These are phyloP conservation scores for Antitype chi DNA, from an alignment of 2,888 invertebrate species.

Conservation along the genomic window DNA sequence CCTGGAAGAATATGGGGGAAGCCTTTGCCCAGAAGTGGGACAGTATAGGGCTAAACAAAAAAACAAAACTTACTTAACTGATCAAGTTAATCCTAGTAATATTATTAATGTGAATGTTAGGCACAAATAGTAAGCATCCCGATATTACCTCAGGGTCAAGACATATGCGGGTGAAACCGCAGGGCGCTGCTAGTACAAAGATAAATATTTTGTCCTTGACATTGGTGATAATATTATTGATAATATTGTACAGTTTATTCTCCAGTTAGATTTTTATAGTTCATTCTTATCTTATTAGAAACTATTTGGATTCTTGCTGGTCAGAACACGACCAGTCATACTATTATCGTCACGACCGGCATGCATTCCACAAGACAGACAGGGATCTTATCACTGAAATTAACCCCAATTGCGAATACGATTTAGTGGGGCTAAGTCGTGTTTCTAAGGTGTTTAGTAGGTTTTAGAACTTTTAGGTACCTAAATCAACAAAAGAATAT, in stretches of 20 bases:
- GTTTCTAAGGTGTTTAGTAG: not conserved
- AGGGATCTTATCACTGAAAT: not conserved
- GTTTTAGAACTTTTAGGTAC: not conserved
- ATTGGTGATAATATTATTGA: not conserved
- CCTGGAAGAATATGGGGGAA: too few species aligned
- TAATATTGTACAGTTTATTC: not conserved
- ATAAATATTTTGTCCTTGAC: conserved; percentile 25
- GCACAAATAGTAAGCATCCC: not conserved
- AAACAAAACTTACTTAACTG: not conserved
- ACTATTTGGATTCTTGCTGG: not conserved
- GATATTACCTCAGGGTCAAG: not conserved
- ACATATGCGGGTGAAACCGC: not conserved
- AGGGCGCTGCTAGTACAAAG: not conserved
- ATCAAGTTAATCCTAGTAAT: not conserved
- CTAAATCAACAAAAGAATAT: not conserved
- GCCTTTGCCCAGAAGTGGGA: too few species aligned
- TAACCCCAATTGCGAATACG: not conserved
- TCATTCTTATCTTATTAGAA: conserved; percentile 16
- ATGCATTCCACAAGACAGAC: not conserved
- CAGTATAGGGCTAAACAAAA: too few species aligned
- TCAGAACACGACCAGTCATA: not conserved
- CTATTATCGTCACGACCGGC: conserved; percentile 27
- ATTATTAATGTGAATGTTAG: too few species aligned
- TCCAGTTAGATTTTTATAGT: not conserved
- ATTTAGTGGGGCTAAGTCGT: not conserved